Percentiles rank a stretch among this genome's conserved stretches.
Conservation (phyloP, 2,797 vertebrate genomes). For the Platalea minor region DNA sequence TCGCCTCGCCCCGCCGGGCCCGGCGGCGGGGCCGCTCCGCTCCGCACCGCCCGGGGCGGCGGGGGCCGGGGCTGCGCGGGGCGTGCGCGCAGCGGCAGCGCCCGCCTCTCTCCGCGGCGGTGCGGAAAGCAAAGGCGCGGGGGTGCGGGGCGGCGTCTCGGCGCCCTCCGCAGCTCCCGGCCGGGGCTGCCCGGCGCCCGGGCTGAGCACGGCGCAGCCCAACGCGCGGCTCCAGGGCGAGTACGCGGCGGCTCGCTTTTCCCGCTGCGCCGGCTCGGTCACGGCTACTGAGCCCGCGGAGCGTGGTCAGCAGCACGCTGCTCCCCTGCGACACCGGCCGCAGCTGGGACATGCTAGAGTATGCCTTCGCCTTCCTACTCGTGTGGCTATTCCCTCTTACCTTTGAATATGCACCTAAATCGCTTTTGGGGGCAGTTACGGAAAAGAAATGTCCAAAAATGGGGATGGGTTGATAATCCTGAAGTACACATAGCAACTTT, state of each 20-base stretch:
- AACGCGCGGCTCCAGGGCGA: rapidly evolving
- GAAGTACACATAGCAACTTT: rapidly evolving
- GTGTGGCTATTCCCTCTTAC: background rate
- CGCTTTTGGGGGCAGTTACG: background rate
- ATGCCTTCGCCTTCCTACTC: too few species aligned
- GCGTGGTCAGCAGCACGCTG: background rate
- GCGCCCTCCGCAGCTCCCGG: rapidly evolving
- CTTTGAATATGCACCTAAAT: background rate
- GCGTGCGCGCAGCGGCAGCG: background rate
- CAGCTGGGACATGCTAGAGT: background rate
- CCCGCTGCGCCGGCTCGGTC: too few species aligned
- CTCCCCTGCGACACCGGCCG: background rate
- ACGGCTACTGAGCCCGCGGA: background rate
- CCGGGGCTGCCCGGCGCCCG: rapidly evolving
- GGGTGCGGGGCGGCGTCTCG: background rate
- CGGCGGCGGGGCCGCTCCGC: background rate
- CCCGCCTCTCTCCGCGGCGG: background rate
- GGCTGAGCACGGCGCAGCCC: background rate
- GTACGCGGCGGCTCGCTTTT: rapidly evolving
- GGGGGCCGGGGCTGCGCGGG: background rate
- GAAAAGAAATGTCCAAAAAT: background rate
- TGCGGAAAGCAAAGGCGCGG: background rate
- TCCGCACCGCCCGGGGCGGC: background rate
- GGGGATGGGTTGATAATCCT: background rate
- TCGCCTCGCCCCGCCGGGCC: background rate